phyloP scores from a whole-genome alignment of 2,797 vertebrate genomes.

The Intellagama lesueurii region DNA sequence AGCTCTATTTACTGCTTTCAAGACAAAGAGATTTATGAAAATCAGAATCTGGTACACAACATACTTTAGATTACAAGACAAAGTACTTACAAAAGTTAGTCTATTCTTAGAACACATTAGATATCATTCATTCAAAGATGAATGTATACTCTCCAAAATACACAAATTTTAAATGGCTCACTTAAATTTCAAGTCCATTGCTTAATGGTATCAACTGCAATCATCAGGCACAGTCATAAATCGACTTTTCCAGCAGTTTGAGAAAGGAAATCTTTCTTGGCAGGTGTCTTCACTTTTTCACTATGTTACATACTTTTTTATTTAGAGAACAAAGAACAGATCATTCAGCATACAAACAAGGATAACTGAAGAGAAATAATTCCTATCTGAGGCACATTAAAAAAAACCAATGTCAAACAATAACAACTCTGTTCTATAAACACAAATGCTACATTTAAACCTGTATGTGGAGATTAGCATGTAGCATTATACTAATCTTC shows the following conservation, averaged over 20 bases:
- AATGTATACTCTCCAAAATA: background rate
- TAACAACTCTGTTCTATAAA: background rate
- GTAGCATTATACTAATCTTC: background rate
- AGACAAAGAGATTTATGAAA: background rate
- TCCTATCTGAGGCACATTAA: background rate
- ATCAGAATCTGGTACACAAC: background rate
- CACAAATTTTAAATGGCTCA: background rate
- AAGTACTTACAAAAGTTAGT: background rate
- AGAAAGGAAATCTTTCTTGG: background rate
- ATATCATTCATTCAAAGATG: background rate
- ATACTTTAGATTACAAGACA: background rate
- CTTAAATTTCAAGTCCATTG: conserved; percentile 11
- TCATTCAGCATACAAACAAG: conserved; percentile 7
- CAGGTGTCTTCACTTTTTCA: background rate
- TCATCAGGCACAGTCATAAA: background rate
- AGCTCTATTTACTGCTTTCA: background rate
- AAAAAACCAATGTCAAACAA: background rate
- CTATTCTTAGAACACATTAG: background rate
- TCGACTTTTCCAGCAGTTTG: conserved; percentile 35
- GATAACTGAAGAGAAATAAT: conserved; percentile 1
- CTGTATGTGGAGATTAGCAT: background rate
- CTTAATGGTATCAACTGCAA: background rate
- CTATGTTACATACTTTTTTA: conserved; percentile 8
- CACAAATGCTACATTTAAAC: conserved; percentile 25
- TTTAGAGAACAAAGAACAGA: background rate